These are phyloP conservation scores for Dynastes tityus DNA, from an alignment of 2,888 invertebrate genomes.

Conservation along the genomic window DNA sequence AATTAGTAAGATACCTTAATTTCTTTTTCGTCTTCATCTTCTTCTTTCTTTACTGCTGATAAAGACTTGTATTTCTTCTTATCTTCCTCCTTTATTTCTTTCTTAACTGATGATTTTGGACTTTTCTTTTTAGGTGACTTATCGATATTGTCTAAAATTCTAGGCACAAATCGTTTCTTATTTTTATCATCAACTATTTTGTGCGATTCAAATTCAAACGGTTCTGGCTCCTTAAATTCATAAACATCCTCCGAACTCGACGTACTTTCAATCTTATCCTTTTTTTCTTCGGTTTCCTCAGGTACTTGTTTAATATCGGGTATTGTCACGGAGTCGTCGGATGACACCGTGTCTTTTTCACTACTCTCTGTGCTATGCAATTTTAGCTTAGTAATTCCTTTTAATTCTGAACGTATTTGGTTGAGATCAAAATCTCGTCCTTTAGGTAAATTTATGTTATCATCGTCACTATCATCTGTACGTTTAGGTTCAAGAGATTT, in stretches of 20 bases:
- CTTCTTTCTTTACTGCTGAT: too few species aligned
- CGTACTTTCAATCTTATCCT: conserved; percentile 61
- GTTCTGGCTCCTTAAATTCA: conserved; percentile 92
- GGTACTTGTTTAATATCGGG: conserved; percentile 59
- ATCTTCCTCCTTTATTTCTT: conserved; percentile 58
- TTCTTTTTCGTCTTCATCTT: conserved; percentile 63
- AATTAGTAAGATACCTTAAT: conserved; percentile 43
- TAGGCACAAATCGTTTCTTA: conserved; percentile 65
- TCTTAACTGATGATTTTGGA: conserved; percentile 60
- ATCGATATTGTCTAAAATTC: conserved; percentile 67
- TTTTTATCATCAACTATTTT: conserved; percentile 65
- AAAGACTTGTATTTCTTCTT: conserved; percentile 57
- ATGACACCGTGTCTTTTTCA: conserved; percentile 64
- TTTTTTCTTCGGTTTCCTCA: conserved; percentile 58
- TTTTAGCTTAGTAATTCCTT: conserved; percentile 82
- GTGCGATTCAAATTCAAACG: conserved; percentile 87
- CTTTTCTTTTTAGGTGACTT: conserved; percentile 65
- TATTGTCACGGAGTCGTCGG: conserved; percentile 63
- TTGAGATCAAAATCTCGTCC: conserved; percentile 88
- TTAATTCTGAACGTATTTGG: conserved; percentile 88
- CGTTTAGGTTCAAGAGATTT: conserved; percentile 69
- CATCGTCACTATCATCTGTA: conserved; percentile 72
- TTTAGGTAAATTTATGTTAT: conserved; percentile 71
- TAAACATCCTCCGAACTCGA: conserved; percentile 79
- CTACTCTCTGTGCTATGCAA: conserved; percentile 58